Evolutionary conservation across 2,797 vertebrate species (phyloP).

Genomic region (Hozukius guyotensis): DNA sequence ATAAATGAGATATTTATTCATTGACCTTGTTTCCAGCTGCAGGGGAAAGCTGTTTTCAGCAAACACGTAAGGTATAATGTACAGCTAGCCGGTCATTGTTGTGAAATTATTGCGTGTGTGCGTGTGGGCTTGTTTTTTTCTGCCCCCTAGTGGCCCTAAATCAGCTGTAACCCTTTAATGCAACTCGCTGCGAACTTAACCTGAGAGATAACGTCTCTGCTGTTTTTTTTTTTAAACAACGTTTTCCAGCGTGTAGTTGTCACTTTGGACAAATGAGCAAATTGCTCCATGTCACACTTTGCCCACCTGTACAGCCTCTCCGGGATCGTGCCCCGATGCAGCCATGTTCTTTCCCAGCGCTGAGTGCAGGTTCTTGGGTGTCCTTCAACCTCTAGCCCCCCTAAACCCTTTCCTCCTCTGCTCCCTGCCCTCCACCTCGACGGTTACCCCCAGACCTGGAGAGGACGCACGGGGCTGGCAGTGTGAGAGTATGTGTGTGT

Average conservation of each 20-base stretch:
- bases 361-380: constrained; percentile 11
- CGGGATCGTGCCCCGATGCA: neutral
- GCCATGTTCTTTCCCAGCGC: neutral
- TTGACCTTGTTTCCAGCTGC: neutral
- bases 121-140: neutral
- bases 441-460: constrained; percentile 84
- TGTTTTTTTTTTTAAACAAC: neutral
- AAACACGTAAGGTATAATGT: neutral
- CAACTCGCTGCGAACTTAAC: neutral
- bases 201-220: neutral
- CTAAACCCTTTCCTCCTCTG: neutral
- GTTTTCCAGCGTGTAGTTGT: neutral
- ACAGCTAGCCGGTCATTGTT: no score
- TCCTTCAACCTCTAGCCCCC: neutral
- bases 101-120: neutral
- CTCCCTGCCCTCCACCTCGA: constrained; percentile 17
- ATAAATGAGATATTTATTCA: neutral
- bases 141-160: neutral
- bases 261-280: neutral
- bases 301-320: constrained; percentile 1
- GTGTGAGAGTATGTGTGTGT: neutral
- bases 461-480: constrained; percentile 78
- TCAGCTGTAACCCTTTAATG: neutral
- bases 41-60: neutral
- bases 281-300: neutral